Base-by-base conservation (phyloP, 1,140 invertebrate genomes). In the Drosophila willistoni region DNA sequence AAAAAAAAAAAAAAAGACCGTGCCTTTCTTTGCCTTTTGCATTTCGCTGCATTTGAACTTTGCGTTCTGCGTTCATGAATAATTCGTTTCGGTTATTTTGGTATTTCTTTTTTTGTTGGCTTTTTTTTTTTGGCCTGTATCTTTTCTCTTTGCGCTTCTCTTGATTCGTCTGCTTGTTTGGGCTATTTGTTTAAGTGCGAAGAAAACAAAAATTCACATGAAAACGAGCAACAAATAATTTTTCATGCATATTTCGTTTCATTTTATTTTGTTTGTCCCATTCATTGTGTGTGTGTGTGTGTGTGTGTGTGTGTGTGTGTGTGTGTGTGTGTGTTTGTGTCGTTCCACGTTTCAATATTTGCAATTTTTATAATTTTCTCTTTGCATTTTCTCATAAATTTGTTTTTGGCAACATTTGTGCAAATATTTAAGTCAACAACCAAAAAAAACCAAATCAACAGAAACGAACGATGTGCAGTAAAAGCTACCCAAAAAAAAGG, bases 11-110 rank as follows among this genome's bases (percentile, higher is more conserved):
- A 64, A n/a, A 10, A 55, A 56, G 34, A 54, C 17, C 79, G 73
- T 76, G 83, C 75, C 83, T 87, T 87, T 87, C 82, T 79, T 86
- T 86, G 72, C 83, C 65, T 55, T 77, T 69, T 59, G 54, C 72
- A 76, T 51, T 10, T 72, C 66, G 73, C 55, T 82, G 79, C 79
- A 51, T 22, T 22, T 19, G 44, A 73, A 59, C 19, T 71, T 47
- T 19, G 44, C 1, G 17, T 51, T 51, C 44, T 22, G 17, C 44
- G 3, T 39, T 39, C 36, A 39, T 39, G 12, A 3, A 39, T 39
- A 29, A 39, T 39, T 22, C 17, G 19, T 51, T 51, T 51, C 13
- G 44, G 14, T 44, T 14, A 29, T 7, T 47, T 19, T 47, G 14
- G 14, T 47, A 47, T 17, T 7, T 19, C 9, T 47, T 25, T 25